Percentiles rank a stretch among this genome's conserved stretches.
These are phyloP conservation scores for Toxonevra muliebris DNA, from an alignment of 2,888 invertebrate genomes.

Conservation along the genomic window DNA sequence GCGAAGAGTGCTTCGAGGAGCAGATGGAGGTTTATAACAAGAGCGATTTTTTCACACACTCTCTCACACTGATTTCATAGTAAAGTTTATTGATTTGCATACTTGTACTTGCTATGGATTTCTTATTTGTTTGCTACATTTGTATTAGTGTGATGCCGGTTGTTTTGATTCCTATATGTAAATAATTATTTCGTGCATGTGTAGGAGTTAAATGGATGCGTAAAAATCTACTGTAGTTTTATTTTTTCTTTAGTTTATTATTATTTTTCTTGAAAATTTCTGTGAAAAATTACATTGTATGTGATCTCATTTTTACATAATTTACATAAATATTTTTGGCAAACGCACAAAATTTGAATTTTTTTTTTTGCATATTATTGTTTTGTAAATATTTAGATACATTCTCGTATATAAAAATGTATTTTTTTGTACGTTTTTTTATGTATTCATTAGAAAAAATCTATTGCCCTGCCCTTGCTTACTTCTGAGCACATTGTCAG, in stretches of 20 bases:
- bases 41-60: background rate
- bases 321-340: too few species aligned
- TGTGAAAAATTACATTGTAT: too few species aligned
- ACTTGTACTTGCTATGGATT: conserved; percentile 6
- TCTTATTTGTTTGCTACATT: background rate
- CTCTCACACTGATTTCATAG: background rate
- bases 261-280: conserved; percentile 25
- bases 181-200: conserved; percentile 15
- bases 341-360: too few species aligned
- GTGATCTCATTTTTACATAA: too few species aligned
- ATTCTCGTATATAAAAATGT: too few species aligned
- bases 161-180: conserved; percentile 4
- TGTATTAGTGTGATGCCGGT: background rate
- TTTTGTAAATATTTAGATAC: too few species aligned
- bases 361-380: too few species aligned
- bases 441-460: too few species aligned
- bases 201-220: background rate
- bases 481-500: too few species aligned
- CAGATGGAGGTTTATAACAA: background rate
- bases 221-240: conserved; percentile 22
- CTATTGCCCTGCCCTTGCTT: too few species aligned
- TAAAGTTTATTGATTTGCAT: conserved; percentile 6
- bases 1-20: background rate
- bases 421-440: too few species aligned
- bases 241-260: conserved; percentile 34